These are phyloP conservation scores for Amorpha juglandis DNA, from an alignment of 2,888 invertebrate species.

Conservation along the genomic window DNA sequence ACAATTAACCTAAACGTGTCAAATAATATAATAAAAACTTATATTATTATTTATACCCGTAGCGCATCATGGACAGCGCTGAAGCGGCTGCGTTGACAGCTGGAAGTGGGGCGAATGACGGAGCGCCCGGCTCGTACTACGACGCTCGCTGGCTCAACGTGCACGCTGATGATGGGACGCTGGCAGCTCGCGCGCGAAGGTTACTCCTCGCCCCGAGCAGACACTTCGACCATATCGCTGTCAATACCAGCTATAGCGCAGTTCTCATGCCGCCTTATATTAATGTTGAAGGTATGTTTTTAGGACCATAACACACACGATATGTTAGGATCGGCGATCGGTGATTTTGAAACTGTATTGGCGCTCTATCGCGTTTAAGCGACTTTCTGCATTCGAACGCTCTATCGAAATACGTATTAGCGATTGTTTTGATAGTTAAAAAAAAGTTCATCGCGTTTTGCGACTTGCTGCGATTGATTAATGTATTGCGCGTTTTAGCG, in stretches of 20 bases:
- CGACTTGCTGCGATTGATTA: no score
- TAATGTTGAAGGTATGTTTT: conserved; percentile 85
- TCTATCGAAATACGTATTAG: no score
- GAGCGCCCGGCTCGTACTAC: conserved; percentile 86
- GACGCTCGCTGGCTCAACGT: conserved; percentile 93
- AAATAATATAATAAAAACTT: no score
- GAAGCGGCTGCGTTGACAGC: conserved; percentile 91
- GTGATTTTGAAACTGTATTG: no score
- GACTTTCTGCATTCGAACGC: no score
- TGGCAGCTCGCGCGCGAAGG: conserved; percentile 88
- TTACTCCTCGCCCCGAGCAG: conserved; percentile 89
- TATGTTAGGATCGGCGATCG: no score
- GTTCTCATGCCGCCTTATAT: conserved; percentile 94
- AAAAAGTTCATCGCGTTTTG: no score
- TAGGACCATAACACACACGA: no score
- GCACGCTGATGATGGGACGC: conserved; percentile 89
- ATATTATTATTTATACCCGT: conserved; percentile 35
- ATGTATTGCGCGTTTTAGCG: no score
- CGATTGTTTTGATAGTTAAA: no score
- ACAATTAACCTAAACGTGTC: no score
- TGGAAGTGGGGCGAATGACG: conserved; percentile 82
- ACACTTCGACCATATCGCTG: conserved; percentile 93
- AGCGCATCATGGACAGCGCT: conserved; percentile 96
- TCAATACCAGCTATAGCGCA: conserved; percentile 93
- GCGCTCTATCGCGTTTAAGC: no score